Conservation (phyloP, 1,140 invertebrate species). For the Drosophila nasuta region DNA sequence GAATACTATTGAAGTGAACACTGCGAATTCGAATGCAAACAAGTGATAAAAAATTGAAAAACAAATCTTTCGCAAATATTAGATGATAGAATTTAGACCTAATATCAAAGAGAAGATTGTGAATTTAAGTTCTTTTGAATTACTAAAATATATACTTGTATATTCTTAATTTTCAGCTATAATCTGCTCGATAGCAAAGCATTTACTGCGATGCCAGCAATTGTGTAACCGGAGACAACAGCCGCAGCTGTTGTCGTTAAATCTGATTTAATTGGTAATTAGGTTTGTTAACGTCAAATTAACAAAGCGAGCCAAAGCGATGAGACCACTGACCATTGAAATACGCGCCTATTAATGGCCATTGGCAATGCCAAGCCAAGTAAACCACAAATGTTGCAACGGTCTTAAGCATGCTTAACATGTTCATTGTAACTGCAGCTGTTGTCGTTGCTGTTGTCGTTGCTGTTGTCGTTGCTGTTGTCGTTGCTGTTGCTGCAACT, state of each 20-base stretch:
- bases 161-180: too few relatives aligned
- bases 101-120: too few relatives aligned
- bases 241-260: background rate
- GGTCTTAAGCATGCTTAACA: conserved; percentile 20
- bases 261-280: conserved; percentile 6
- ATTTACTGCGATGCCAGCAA: too few relatives aligned
- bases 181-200: too few relatives aligned
- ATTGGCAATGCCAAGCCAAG: background rate
- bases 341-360: background rate
- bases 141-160: too few relatives aligned
- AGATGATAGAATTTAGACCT: too few relatives aligned
- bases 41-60: too few relatives aligned
- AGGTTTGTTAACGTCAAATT: background rate
- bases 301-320: background rate
- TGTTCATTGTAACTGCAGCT: background rate
- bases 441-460: background rate
- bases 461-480: conserved; percentile 7
- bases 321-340: background rate
- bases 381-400: conserved; percentile 14
- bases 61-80: too few relatives aligned
- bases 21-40: too few relatives aligned
- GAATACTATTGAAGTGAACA: too few relatives aligned
- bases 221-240: too few relatives aligned
- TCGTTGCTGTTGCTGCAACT: background rate
- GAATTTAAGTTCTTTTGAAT: too few relatives aligned